Percentiles rank a stretch among this genome's conserved stretches.
These are phyloP conservation scores for Chrysoperla carnea DNA, from an alignment of 1,140 invertebrate genomes.

Conservation along the genomic window DNA sequence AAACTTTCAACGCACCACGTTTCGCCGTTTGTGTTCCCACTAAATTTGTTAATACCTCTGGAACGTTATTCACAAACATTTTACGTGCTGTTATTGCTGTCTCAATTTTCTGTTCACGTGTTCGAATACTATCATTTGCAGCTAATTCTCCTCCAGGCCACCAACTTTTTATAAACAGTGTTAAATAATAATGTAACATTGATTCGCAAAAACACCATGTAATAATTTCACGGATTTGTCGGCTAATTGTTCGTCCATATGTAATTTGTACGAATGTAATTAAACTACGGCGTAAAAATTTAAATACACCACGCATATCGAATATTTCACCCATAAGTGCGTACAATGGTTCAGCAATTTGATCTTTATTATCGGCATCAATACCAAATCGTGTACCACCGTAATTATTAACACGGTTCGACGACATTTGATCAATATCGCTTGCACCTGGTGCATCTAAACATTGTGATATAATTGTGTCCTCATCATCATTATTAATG, in stretches of 20 bases:
- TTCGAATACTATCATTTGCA: constrained; percentile 29
- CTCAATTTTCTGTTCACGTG: constrained; percentile 49
- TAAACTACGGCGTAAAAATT: constrained; percentile 68
- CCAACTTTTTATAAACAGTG: constrained; percentile 66
- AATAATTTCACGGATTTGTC: constrained; percentile 76
- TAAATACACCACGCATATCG: constrained; percentile 73
- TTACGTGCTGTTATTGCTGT: constrained; percentile 41
- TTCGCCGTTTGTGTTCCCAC: constrained; percentile 72
- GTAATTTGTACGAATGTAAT: constrained; percentile 86
- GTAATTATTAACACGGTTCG: constrained; percentile 17
- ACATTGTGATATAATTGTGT: constrained; percentile 54
- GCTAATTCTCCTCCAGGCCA: constrained; percentile 68
- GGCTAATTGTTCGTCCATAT: constrained; percentile 80
- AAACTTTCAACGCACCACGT: constrained; percentile 68
- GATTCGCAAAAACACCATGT: constrained; percentile 75
- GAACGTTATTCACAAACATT: constrained; percentile 52
- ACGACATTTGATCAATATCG: constrained; percentile 25
- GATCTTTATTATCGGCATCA: constrained; percentile 44
- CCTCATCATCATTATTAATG: constrained; percentile 33
- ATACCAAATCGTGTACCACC: constrained; percentile 11
- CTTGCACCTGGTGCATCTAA: constrained; percentile 38
- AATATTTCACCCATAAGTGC: constrained; percentile 73
- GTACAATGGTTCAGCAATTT: constrained; percentile 78
- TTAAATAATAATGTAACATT: constrained; percentile 78
- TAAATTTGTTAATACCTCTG: constrained; percentile 62